A percentile compares a stretch with the other conserved stretches of the same genome.
Conservation (phyloP, 2,113 vertebrate species). For the Potamarius usumacintae region DNA sequence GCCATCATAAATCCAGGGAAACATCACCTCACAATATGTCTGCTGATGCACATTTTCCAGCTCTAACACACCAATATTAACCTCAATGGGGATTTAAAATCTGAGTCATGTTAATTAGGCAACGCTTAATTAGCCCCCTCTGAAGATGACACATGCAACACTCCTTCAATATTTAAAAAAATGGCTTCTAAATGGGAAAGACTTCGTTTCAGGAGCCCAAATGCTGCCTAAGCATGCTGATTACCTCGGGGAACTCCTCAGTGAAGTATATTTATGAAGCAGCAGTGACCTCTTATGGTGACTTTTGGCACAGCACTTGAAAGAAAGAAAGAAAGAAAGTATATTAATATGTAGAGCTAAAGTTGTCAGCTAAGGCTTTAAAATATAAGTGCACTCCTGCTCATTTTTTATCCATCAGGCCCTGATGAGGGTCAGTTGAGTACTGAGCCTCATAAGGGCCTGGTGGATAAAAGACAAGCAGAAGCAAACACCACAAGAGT, state of each 20-base stretch:
- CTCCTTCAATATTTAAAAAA: not conserved
- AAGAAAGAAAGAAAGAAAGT: not conserved
- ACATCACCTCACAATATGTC: not conserved
- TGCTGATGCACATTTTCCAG: not conserved
- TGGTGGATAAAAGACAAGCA: no score
- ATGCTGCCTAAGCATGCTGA: not conserved
- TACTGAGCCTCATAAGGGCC: no score
- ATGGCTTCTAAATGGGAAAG: not conserved
- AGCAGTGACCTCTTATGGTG: slow-evolving; percentile 41
- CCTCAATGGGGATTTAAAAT: not conserved
- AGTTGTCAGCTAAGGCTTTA: not conserved
- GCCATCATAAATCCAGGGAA: not conserved
- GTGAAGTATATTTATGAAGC: not conserved
- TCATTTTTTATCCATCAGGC: no score
- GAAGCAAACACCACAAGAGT: no score
- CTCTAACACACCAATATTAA: not conserved
- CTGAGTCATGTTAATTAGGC: not conserved
- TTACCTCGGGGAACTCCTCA: not conserved
- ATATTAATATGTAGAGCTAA: not conserved
- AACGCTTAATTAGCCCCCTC: not conserved
- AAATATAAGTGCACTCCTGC: no score
- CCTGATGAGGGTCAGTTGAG: no score
- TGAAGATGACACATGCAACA: not conserved
- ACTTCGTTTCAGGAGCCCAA: not conserved
- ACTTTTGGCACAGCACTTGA: not conserved